A percentile compares a stretch with the other conserved stretches of the same genome.
phyloP scores from a whole-genome alignment of 2,113 vertebrate genomes.

The Zootoca vivipara region DNA sequence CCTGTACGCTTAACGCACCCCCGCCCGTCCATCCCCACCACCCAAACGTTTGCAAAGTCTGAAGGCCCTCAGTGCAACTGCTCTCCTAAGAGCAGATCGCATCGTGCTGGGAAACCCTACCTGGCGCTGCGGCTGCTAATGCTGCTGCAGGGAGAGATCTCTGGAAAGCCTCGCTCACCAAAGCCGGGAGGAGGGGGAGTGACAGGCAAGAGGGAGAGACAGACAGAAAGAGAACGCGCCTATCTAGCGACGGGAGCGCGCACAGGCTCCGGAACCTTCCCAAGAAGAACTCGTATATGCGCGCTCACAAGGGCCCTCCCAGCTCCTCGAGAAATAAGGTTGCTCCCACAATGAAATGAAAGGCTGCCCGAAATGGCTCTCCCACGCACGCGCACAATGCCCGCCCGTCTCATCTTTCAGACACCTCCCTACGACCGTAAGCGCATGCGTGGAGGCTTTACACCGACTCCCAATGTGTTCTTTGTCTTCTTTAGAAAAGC shows the following conservation, averaged over 20 bases:
- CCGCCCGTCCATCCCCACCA: background rate
- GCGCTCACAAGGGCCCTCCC: background rate
- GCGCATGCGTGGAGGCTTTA: background rate
- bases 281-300: background rate
- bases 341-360: background rate
- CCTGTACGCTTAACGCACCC: background rate
- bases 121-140: slow-evolving; percentile 19
- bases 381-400: background rate
- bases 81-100: background rate
- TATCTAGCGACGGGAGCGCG: background rate
- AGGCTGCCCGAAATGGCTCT: background rate
- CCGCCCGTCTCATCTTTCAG: background rate
- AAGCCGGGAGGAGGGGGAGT: slow-evolving; percentile 35
- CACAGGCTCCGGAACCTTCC: slow-evolving; percentile 57
- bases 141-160: slow-evolving; percentile 34
- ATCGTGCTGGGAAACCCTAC: slow-evolving; percentile 1
- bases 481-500: background rate
- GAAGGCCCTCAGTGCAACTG: background rate
- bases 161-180: slow-evolving; percentile 26
- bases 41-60: background rate
- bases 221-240: background rate
- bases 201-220: slow-evolving; percentile 19
- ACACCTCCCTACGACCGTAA: background rate
- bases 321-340: background rate
- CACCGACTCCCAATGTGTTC: background rate